Evolutionary conservation across 1,140 invertebrate species (phyloP).

Genomic region (Telenomus remus): DNA sequence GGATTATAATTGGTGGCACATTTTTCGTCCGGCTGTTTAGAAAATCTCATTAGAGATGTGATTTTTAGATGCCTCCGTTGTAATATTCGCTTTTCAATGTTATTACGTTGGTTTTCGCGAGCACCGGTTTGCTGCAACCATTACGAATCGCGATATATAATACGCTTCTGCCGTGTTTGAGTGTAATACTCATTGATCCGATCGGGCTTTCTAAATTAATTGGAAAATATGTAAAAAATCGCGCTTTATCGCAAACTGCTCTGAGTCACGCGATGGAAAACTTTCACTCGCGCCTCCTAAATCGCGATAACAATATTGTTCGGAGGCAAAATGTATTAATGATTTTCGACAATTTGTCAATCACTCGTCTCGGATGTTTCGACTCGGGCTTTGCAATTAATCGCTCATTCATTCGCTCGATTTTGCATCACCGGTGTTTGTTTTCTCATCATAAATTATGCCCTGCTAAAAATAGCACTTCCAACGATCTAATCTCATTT

Average conservation of each 20-base stretch:
- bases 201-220: conserved; percentile 60
- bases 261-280: conserved; percentile 53
- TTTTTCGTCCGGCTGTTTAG: conserved; percentile 26
- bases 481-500: too few species aligned
- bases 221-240: conserved; percentile 58
- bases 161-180: conserved; percentile 54
- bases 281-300: conserved; percentile 40
- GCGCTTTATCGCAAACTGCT: conserved; percentile 55
- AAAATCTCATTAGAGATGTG: conserved; percentile 47
- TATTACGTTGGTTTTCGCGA: conserved; percentile 50
- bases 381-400: too few species aligned
- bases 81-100: conserved; percentile 55
- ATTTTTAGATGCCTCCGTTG: conserved; percentile 52
- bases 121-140: conserved; percentile 51
- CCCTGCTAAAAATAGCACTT: too few species aligned
- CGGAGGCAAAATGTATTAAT: conserved; percentile 44
- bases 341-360: conserved; percentile 40
- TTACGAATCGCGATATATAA: conserved; percentile 56
- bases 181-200: conserved; percentile 56
- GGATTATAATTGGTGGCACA: conserved; percentile 17
- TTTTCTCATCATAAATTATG: too few species aligned
- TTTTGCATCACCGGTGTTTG: too few species aligned
- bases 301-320: conserved; percentile 47
- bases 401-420: neutral
- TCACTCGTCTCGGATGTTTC: neutral